Conservation (phyloP, 2,888 invertebrate genomes). For the Tipula confusa region DNA sequence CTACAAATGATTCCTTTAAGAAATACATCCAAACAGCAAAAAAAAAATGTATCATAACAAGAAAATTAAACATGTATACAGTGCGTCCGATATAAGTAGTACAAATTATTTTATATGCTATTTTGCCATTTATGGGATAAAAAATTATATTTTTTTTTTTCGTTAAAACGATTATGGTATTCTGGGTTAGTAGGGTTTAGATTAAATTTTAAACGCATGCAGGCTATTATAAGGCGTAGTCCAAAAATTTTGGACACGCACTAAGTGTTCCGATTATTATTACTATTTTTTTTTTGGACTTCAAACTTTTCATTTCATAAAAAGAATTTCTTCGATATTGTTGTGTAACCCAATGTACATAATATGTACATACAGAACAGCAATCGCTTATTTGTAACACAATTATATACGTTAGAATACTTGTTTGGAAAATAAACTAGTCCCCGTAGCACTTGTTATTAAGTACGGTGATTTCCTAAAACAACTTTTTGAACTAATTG, state of each 20-base stretch:
- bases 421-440: not conserved
- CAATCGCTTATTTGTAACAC: not conserved
- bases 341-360: not conserved
- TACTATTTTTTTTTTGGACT: too few species aligned
- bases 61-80: not conserved
- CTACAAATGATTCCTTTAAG: not conserved
- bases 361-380: not conserved
- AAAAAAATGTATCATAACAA: not conserved
- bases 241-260: not conserved
- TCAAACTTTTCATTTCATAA: not conserved
- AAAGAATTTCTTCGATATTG: not conserved
- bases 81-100: not conserved
- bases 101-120: not conserved
- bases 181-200: constrained; percentile 20
- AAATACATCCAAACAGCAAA: too few species aligned
- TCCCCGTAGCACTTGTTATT: not conserved
- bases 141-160: not conserved
- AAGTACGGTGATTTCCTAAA: not conserved
- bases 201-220: not conserved
- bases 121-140: not conserved
- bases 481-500: not conserved
- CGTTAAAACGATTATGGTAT: not conserved
- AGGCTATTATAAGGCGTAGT: not conserved
- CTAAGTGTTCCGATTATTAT: too few species aligned
- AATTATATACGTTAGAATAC: not conserved